Conservation (phyloP, 2,113 vertebrate species). For the Antigone vipio region DNA sequence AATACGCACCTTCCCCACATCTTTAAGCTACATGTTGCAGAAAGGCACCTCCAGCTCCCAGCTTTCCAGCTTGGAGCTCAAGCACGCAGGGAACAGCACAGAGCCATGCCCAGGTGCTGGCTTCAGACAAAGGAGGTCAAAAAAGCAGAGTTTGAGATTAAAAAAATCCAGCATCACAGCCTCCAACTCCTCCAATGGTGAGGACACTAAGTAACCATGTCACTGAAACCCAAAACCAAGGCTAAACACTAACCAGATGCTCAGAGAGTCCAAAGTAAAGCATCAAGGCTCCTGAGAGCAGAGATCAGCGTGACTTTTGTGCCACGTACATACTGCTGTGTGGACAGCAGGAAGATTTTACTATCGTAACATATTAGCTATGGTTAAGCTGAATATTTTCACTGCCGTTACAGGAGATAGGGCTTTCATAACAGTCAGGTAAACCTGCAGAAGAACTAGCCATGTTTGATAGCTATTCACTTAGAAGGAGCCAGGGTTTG, state of each 20-base stretch:
- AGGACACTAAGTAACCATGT: not conserved
- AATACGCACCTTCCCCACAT: not conserved
- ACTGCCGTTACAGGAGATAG: not conserved
- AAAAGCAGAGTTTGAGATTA: not conserved
- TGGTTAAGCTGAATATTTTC: not conserved
- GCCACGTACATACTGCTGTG: not conserved
- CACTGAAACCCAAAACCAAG: not conserved
- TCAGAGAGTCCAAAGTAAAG: not conserved
- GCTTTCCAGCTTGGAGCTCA: not conserved
- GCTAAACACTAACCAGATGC: not conserved
- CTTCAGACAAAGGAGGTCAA: not conserved
- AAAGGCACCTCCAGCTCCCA: not conserved
- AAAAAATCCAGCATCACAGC: not conserved
- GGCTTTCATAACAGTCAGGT: not conserved
- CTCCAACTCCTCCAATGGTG: not conserved
- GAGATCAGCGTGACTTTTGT: not conserved
- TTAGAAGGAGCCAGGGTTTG: not conserved
- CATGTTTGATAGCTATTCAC: not conserved
- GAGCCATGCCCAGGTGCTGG: not conserved
- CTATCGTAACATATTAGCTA: not conserved
- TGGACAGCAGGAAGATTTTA: not conserved
- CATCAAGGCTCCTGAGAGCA: accelerated
- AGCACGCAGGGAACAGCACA: accelerated
- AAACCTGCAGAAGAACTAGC: not conserved
- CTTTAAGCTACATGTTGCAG: not conserved